Conservation (phyloP, 2,888 invertebrate genomes). For the Seladonia tumulorum region DNA sequence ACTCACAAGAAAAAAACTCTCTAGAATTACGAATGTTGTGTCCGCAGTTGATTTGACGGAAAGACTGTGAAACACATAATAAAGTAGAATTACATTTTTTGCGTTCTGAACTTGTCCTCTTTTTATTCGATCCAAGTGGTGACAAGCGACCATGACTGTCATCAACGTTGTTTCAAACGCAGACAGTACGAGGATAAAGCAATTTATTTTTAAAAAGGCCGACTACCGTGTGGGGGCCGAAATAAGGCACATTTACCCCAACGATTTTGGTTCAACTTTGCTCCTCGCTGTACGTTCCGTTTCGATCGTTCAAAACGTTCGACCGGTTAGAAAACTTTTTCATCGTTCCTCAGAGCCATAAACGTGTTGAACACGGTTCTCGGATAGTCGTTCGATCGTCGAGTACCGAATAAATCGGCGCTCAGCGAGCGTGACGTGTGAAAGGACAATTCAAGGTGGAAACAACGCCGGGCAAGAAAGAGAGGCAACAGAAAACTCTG, state of each 20-base stretch:
- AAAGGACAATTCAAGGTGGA: constrained; percentile 7
- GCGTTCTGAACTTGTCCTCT: neutral
- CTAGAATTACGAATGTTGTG: no score
- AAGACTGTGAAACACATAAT: no score
- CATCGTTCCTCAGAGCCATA: neutral
- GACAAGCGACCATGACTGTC: neutral
- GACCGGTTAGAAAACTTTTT: neutral
- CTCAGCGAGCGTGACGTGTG: constrained; percentile 5
- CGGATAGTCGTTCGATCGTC: neutral
- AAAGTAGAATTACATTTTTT: no score
- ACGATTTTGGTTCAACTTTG: neutral
- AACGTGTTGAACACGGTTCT: constrained; percentile 1
- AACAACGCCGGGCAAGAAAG: neutral
- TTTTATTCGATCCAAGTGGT: neutral
- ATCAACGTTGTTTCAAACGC: neutral
- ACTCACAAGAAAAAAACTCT: no score
- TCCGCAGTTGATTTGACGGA: no score
- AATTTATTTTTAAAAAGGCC: neutral
- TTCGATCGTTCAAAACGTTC: neutral
- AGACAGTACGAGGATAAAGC: neutral
- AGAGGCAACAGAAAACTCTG: neutral
- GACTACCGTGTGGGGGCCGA: neutral
- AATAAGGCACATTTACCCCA: neutral
- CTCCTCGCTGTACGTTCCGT: neutral
- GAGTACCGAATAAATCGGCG: neutral